Percentiles rank a stretch among this genome's conserved stretches.
phyloP scores from a whole-genome alignment of 53 echinoderm and acorn worm genomes.

The Astropecten irregularis region DNA sequence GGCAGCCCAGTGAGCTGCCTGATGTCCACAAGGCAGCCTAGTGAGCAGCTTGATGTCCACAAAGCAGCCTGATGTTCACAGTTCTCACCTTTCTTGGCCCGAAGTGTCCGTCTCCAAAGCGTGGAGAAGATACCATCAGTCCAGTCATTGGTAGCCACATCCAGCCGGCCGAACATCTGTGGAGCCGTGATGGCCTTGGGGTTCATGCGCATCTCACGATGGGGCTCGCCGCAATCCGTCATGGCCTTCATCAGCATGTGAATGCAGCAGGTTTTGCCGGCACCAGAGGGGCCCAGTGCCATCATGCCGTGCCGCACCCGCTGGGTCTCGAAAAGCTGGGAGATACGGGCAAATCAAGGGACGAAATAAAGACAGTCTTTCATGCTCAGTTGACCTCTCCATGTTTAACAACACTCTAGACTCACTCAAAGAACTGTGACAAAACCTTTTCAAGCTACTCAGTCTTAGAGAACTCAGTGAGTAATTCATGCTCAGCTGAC shows the following conservation, averaged over 20 bases:
- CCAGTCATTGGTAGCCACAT: constrained; percentile 99
- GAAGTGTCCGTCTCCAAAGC: constrained; percentile 89
- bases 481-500: too few relatives aligned
- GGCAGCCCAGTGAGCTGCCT: too few relatives aligned
- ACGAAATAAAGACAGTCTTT: not conserved
- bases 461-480: too few relatives aligned
- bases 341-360: too few relatives aligned
- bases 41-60: too few relatives aligned
- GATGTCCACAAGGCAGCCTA: too few relatives aligned
- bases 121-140: constrained; percentile 99
- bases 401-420: too few relatives aligned
- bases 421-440: too few relatives aligned
- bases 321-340: constrained; percentile 97
- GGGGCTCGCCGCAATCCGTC: constrained; percentile 90
- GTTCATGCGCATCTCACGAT: constrained; percentile 99
- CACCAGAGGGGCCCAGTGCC: constrained; percentile 94
- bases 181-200: constrained; percentile 99
- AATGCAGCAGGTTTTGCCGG: constrained; percentile 99
- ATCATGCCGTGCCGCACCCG: constrained; percentile 99
- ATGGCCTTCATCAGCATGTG: constrained; percentile 99
- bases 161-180: constrained; percentile 99
- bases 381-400: not conserved
- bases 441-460: too few relatives aligned
- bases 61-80: too few relatives aligned
- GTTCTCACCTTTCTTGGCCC: constrained; percentile 87